A percentile compares a stretch with the other conserved stretches of the same genome.
phyloP scores from a whole-genome alignment of 2,888 invertebrate genomes.

The Molorchus minor region DNA sequence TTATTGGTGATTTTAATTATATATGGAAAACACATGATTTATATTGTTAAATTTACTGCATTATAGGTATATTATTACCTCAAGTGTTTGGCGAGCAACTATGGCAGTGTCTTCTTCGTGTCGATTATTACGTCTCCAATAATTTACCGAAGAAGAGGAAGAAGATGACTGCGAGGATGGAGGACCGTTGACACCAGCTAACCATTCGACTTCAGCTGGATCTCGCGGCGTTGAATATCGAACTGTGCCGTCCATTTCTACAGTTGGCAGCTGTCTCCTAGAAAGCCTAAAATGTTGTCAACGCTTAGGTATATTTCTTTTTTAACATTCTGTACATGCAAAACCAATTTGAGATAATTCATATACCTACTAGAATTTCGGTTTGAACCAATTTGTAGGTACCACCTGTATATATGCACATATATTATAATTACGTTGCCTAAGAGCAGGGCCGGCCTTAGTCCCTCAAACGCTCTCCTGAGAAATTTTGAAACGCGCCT shows the following conservation, averaged over 20 bases:
- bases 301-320: too few relatives aligned
- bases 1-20: too few relatives aligned
- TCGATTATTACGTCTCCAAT: conserved; percentile 54
- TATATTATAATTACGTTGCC: too few relatives aligned
- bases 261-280: conserved; percentile 76
- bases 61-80: conserved; percentile 6
- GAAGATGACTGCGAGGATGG: conserved; percentile 42
- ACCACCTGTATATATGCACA: too few relatives aligned
- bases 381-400: too few relatives aligned
- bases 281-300: conserved; percentile 65
- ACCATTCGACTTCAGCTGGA: conserved; percentile 82
- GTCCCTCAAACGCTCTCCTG: too few relatives aligned
- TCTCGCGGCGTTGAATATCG: conserved; percentile 70
- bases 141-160: conserved; percentile 50
- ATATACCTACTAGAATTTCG: too few relatives aligned
- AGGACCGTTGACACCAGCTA: conserved; percentile 66
- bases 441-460: too few relatives aligned
- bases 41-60: background rate
- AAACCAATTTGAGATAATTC: too few relatives aligned
- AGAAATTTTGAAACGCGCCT: too few relatives aligned
- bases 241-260: conserved; percentile 76
- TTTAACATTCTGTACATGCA: too few relatives aligned
- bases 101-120: conserved; percentile 36
- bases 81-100: background rate
- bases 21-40: too few relatives aligned